phyloP scores from a whole-genome alignment of 2,888 invertebrate genomes.

The Balanococcus diminutus region DNA sequence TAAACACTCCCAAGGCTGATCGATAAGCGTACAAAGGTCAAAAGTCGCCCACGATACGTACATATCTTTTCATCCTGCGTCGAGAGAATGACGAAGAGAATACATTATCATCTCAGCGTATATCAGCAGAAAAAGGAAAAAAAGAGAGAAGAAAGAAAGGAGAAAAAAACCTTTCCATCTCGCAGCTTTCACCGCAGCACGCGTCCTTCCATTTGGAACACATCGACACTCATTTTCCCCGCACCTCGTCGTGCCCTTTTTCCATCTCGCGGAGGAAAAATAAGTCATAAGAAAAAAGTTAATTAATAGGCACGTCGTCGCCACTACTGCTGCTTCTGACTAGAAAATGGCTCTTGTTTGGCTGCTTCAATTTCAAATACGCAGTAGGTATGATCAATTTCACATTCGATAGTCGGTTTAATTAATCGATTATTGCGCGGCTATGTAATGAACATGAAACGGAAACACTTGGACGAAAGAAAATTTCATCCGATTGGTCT shows the following conservation, averaged over 20 bases:
- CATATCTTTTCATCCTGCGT: neutral
- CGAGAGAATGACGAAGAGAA: neutral
- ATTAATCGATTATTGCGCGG: neutral
- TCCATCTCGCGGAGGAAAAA: neutral
- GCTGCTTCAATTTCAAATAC: neutral
- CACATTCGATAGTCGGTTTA: neutral
- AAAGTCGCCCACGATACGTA: neutral
- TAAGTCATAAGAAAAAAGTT: no score
- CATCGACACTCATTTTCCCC: neutral
- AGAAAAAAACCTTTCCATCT: neutral
- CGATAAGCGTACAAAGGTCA: constrained; percentile 1
- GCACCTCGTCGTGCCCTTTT: neutral
- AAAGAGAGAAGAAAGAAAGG: neutral
- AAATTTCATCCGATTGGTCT: neutral
- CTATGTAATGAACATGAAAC: neutral
- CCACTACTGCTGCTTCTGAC: neutral
- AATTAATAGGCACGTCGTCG: neutral
- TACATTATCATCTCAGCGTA: neutral
- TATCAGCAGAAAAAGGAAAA: neutral
- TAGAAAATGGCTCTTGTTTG: neutral
- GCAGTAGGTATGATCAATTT: neutral
- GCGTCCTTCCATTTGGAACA: neutral
- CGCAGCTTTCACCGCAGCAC: neutral
- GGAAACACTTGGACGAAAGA: neutral
- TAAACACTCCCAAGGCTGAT: neutral